phyloP scores from a whole-genome alignment of 2,888 invertebrate genomes.

The Aspidapion aeneum region DNA sequence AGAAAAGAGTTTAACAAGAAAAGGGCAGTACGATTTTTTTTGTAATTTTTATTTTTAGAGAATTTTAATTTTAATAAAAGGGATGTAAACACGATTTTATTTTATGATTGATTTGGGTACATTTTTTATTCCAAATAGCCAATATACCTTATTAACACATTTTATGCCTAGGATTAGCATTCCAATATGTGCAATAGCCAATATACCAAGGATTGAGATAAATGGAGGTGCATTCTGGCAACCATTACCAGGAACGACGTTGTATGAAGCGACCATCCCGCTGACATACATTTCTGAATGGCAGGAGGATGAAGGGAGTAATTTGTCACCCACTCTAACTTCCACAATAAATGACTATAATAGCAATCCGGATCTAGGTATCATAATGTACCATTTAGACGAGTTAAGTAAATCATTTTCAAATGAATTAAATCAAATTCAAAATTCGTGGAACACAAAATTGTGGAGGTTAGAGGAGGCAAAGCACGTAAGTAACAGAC shows the following conservation, averaged over 20 bases:
- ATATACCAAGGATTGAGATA: no score
- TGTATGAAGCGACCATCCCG: conserved; percentile 23
- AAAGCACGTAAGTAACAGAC: background rate
- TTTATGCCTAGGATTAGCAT: no score
- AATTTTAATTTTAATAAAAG: no score
- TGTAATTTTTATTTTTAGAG: no score
- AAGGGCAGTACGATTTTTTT: no score
- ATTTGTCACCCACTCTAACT: background rate
- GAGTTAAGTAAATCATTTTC: background rate
- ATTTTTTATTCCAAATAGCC: no score
- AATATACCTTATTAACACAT: no score
- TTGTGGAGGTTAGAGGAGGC: background rate
- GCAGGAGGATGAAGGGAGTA: conserved; percentile 1
- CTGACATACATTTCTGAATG: conserved; percentile 16
- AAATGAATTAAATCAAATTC: background rate
- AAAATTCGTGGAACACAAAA: background rate
- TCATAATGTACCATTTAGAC: background rate
- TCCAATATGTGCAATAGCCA: no score
- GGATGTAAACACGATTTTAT: no score
- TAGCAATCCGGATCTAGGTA: background rate
- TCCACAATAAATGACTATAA: background rate
- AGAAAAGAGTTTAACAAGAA: no score
- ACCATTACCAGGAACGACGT: conserved; percentile 15
- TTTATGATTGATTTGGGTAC: no score
- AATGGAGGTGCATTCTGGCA: conserved; percentile 22